A percentile compares a stretch with the other conserved stretches of the same genome.
Evolutionary conservation across 2,888 invertebrate genomes (phyloP).

Genomic region (Drosophila multiciliata): DNA sequence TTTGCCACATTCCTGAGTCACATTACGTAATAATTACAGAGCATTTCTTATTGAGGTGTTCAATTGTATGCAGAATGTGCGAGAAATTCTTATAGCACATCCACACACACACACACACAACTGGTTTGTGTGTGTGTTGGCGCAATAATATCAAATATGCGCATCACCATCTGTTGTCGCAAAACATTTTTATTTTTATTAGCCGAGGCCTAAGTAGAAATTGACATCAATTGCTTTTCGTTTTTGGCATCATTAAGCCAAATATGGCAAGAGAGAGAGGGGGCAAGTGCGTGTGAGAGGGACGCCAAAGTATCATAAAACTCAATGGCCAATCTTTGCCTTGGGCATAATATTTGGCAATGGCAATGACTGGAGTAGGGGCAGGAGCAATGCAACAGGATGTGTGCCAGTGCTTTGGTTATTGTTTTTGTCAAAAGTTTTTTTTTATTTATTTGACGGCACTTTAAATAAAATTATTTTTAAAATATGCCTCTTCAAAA

Average conservation of each 20-base stretch:
- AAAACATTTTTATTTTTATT: constrained; percentile 62
- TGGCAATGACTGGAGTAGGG: constrained; percentile 9
- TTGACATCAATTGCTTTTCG: constrained; percentile 73
- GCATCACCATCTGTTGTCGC: constrained; percentile 71
- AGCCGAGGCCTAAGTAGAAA: constrained; percentile 64
- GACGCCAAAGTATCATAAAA: constrained; percentile 69
- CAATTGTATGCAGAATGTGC: constrained; percentile 64
- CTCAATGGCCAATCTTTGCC: constrained; percentile 72
- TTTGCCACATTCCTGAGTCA: constrained; percentile 16
- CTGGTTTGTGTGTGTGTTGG: constrained; percentile 21
- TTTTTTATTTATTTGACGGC: constrained; percentile 52
- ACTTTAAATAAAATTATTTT: constrained; percentile 58
- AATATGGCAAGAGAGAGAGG: background rate
- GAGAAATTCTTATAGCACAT: constrained; percentile 49
- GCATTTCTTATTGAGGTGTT: constrained; percentile 64
- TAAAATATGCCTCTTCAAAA: constrained; percentile 42
- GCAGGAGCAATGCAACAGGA: constrained; percentile 36
- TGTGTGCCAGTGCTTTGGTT: constrained; percentile 20
- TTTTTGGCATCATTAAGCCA: constrained; percentile 20
- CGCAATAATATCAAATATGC: constrained; percentile 72
- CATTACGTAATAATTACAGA: constrained; percentile 36
- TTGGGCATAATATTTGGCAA: constrained; percentile 64
- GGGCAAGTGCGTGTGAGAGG: constrained; percentile 5
- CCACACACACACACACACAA: background rate
- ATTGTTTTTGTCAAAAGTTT: constrained; percentile 52